These are phyloP conservation scores for Sus cebifrons DNA, from an alignment of 2,797 vertebrate species.

Conservation along the genomic window DNA sequence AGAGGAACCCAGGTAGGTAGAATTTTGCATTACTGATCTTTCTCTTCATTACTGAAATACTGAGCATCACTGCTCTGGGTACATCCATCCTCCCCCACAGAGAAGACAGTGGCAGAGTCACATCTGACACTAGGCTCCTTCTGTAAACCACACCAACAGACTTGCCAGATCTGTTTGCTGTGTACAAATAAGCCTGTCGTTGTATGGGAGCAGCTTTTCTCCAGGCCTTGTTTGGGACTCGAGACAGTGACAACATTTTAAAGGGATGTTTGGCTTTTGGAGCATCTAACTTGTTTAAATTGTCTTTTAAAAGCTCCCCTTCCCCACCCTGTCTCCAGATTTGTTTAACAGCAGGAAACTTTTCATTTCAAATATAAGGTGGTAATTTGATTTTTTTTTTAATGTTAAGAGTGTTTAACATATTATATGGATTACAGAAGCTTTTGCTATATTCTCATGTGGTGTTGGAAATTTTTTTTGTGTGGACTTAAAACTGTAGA, in stretches of 20 bases:
- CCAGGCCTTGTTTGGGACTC: slow-evolving; percentile 75
- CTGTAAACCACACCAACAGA: slow-evolving; percentile 72
- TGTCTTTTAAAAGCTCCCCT: slow-evolving; percentile 56
- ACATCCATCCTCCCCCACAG: slow-evolving; percentile 37
- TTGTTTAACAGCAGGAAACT: slow-evolving; percentile 63
- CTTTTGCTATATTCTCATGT: slow-evolving; percentile 54
- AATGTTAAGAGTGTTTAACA: slow-evolving; percentile 50
- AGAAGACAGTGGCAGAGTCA: slow-evolving; percentile 80
- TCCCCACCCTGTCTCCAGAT: slow-evolving; percentile 24
- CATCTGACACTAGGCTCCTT: slow-evolving; percentile 65
- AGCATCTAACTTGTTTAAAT: slow-evolving; percentile 79
- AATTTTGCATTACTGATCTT: slow-evolving; percentile 76
- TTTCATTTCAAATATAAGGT: slow-evolving; percentile 61
- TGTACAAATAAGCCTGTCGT: slow-evolving; percentile 73
- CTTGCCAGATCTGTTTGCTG: slow-evolving; percentile 46
- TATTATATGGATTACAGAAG: slow-evolving; percentile 45
- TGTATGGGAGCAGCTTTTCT: slow-evolving; percentile 74
- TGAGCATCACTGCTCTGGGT: slow-evolving; percentile 58
- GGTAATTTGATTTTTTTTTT: not conserved
- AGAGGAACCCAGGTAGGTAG: slow-evolving; percentile 76
- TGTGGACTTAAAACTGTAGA: slow-evolving; percentile 15
- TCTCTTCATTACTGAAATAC: slow-evolving; percentile 70
- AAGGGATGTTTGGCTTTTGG: slow-evolving; percentile 74
- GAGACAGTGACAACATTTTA: slow-evolving; percentile 74
- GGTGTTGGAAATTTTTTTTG: not conserved